Conservation (phyloP, 2,797 vertebrate species). For the Eptatretus atami region DNA sequence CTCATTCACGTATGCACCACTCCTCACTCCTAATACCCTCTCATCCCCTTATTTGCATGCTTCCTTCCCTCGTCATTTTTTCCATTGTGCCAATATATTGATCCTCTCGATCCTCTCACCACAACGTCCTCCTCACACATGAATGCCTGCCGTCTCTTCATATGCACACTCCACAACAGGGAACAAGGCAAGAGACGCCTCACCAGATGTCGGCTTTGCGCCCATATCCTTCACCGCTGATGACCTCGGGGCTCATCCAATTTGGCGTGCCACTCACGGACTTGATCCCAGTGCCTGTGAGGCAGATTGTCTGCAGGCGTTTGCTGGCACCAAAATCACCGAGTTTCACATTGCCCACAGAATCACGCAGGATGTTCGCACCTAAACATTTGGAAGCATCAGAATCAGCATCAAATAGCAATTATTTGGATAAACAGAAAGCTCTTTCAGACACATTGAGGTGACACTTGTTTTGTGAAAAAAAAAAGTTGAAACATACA, state of each 20-base stretch:
- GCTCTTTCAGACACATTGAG: too few relatives aligned
- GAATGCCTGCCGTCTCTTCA: too few relatives aligned
- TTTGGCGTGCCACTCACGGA: slow-evolving; percentile 92
- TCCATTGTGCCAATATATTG: too few relatives aligned
- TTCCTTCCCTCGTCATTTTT: too few relatives aligned
- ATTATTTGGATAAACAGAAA: too few relatives aligned
- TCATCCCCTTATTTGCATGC: too few relatives aligned
- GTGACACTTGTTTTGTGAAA: slow-evolving; percentile 20
- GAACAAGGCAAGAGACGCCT: slow-evolving; percentile 12
- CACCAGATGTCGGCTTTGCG: slow-evolving; percentile 86
- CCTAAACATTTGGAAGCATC: slow-evolving; percentile 15
- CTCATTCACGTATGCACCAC: too few relatives aligned
- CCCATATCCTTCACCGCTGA: slow-evolving; percentile 88
- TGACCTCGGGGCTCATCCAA: slow-evolving; percentile 98
- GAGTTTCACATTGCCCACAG: slow-evolving; percentile 73
- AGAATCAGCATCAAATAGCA: too few relatives aligned
- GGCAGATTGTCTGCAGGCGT: slow-evolving; percentile 83
- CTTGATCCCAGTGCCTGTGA: slow-evolving; percentile 69
- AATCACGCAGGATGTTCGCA: slow-evolving; percentile 70
- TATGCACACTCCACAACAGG: too few relatives aligned
- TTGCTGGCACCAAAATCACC: slow-evolving; percentile 95
- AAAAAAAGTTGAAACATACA: not conserved
- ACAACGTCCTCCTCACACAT: too few relatives aligned
- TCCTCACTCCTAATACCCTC: too few relatives aligned
- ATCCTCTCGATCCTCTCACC: too few relatives aligned